Evolutionary conservation across 1,140 invertebrate genomes (phyloP).

Genomic region (Xylocopa sonorina): DNA sequence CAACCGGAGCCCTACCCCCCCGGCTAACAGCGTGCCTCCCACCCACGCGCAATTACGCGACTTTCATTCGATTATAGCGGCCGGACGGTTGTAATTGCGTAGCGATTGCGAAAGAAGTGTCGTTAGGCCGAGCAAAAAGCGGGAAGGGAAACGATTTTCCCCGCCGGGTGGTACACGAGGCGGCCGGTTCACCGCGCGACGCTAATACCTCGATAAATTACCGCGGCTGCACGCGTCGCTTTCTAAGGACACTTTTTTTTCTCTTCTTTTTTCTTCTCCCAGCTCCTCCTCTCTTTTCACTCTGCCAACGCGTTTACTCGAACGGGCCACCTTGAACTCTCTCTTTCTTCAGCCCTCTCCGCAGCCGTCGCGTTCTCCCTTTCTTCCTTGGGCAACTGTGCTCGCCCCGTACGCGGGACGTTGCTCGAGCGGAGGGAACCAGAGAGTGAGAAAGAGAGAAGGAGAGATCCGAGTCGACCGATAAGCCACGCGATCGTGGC

Average conservation of each 20-base stretch:
- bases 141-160: slow-evolving; percentile 19
- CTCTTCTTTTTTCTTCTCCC: background rate
- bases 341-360: background rate
- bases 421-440: too few relatives aligned
- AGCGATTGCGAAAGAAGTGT: slow-evolving; percentile 41
- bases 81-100: slow-evolving; percentile 27
- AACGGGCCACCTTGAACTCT: slow-evolving; percentile 26
- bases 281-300: background rate
- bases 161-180: background rate
- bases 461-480: slow-evolving; percentile 19
- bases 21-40: background rate
- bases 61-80: slow-evolving; percentile 28
- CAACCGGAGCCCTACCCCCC: background rate
- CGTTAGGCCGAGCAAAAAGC: slow-evolving; percentile 2
- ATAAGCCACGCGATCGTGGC: slow-evolving; percentile 21
- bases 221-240: slow-evolving; percentile 20
- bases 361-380: background rate
- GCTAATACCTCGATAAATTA: slow-evolving; percentile 31
- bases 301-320: background rate
- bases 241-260: slow-evolving; percentile 1
- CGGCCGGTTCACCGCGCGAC: background rate
- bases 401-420: background rate
- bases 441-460: too few relatives aligned
- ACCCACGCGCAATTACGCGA: slow-evolving; percentile 25
- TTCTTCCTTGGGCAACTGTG: background rate